phyloP scores from a whole-genome alignment of 2,888 invertebrate genomes.

The Heterodera filipjevi region DNA sequence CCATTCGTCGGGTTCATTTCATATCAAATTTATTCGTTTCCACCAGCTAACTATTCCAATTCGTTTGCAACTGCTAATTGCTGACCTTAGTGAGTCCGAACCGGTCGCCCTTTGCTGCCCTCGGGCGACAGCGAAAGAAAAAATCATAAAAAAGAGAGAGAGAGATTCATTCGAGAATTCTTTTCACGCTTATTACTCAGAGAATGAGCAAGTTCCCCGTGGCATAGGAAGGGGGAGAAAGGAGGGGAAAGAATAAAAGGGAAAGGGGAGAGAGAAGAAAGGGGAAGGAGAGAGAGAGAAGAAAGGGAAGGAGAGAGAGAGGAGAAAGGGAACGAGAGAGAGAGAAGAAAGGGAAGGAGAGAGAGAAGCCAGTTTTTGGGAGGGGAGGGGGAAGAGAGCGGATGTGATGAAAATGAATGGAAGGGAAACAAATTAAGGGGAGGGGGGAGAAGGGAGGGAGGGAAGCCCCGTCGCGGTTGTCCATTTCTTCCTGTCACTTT shows the following conservation, averaged over 20 bases:
- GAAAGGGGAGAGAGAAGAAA: no score
- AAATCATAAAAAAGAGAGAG: neutral
- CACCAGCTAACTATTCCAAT: neutral
- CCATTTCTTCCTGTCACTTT: neutral
- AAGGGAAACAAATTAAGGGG: neutral
- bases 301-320: no score
- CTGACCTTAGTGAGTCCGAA: neutral
- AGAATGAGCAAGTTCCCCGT: neutral
- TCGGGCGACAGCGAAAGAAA: neutral
- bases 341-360: neutral
- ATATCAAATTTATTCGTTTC: no score
- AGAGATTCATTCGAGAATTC: neutral
- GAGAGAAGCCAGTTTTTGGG: neutral
- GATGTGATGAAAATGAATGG: neutral
- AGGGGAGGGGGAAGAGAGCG: neutral
- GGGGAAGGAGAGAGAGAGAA: no score
- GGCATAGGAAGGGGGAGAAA: neutral
- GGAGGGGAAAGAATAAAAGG: no score
- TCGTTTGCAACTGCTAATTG: neutral
- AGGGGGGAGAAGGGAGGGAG: neutral
- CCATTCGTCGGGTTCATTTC: no score
- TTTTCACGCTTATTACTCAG: neutral
- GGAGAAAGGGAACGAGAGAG: no score
- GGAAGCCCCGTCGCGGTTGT: neutral
- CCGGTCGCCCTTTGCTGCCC: neutral